Conservation (phyloP, 53 echinoderm and acorn worm genomes). For the Luidia sarsii region DNA sequence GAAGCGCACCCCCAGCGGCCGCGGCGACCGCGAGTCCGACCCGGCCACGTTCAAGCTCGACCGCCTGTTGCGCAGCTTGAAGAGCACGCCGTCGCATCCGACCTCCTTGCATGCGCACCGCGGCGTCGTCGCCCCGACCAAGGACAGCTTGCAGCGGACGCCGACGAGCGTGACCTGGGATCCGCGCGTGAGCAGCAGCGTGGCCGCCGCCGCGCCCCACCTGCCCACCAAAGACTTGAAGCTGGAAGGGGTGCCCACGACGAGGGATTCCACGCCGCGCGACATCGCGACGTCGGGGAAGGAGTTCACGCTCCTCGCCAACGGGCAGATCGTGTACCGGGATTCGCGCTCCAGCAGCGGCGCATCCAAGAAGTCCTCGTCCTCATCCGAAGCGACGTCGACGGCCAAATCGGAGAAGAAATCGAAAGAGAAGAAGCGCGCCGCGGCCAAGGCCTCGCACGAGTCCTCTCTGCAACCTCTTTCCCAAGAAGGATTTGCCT, state of each 20-base stretch:
- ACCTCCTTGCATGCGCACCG: slow-evolving; percentile 12
- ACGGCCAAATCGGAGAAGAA: slow-evolving; percentile 11
- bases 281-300: slow-evolving; percentile 32
- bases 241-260: not conserved
- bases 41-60: slow-evolving; percentile 44
- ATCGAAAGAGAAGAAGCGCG: slow-evolving; percentile 11
- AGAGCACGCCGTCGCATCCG: not conserved
- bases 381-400: slow-evolving; percentile 16
- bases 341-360: slow-evolving; percentile 36
- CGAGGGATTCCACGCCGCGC: slow-evolving; percentile 4
- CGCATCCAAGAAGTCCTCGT: slow-evolving; percentile 7
- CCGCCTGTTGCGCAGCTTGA: slow-evolving; percentile 45
- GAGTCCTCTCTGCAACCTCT: slow-evolving; percentile 33
- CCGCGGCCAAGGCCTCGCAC: not conserved
- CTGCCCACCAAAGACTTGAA: slow-evolving; percentile 15
- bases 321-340: slow-evolving; percentile 44
- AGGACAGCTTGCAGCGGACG: slow-evolving; percentile 37
- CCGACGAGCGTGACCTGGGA: slow-evolving; percentile 23
- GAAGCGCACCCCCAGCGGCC: slow-evolving; percentile 3
- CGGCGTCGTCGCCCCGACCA: not conserved
- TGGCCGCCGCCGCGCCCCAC: not conserved
- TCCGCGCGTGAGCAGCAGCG: not conserved
- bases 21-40: slow-evolving; percentile 11
- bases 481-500: slow-evolving; percentile 23
- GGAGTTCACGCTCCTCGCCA: slow-evolving; percentile 38